Percentiles rank a stretch among this genome's conserved stretches.
These are phyloP conservation scores for Meleagris gallopavo DNA, from an alignment of 2,113 vertebrate genomes.

Conservation along the genomic window DNA sequence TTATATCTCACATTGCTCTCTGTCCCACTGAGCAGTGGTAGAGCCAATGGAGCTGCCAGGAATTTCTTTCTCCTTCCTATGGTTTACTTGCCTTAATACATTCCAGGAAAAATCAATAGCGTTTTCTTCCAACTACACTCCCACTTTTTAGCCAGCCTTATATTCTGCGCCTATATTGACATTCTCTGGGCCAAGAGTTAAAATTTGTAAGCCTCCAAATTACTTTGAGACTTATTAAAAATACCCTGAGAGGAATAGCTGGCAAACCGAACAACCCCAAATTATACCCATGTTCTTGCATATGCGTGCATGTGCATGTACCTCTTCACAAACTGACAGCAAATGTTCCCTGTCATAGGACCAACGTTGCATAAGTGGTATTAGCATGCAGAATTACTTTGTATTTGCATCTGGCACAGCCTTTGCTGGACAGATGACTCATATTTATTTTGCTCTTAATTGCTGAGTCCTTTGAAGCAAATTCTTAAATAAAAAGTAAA, in stretches of 20 bases:
- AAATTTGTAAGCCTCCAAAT: not conserved
- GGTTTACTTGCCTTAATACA: not conserved
- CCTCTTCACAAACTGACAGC: not conserved
- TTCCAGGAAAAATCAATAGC: not conserved
- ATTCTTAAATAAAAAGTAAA: conserved; percentile 26
- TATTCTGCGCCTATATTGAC: not conserved
- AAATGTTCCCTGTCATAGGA: not conserved
- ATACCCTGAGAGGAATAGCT: not conserved
- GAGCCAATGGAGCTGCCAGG: not conserved
- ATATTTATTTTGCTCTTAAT: conserved; percentile 20
- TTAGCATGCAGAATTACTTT: conserved; percentile 9
- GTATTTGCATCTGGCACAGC: conserved; percentile 24
- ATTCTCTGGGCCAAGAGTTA: not conserved
- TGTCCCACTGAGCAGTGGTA: not conserved
- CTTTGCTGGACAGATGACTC: conserved; percentile 58
- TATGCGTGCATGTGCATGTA: not conserved
- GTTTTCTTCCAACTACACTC: not conserved
- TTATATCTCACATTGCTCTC: not conserved
- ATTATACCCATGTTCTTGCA: not conserved
- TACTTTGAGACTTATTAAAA: not conserved
- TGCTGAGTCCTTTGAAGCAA: not conserved
- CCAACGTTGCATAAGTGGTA: not conserved
- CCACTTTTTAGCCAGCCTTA: not conserved
- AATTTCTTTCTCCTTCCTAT: not conserved
- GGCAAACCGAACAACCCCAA: not conserved